Evolutionary conservation across 2,113 vertebrate genomes (phyloP), one percentile per base, ranked within the genome.

Genomic region (Megalops atlanticus): DNA sequence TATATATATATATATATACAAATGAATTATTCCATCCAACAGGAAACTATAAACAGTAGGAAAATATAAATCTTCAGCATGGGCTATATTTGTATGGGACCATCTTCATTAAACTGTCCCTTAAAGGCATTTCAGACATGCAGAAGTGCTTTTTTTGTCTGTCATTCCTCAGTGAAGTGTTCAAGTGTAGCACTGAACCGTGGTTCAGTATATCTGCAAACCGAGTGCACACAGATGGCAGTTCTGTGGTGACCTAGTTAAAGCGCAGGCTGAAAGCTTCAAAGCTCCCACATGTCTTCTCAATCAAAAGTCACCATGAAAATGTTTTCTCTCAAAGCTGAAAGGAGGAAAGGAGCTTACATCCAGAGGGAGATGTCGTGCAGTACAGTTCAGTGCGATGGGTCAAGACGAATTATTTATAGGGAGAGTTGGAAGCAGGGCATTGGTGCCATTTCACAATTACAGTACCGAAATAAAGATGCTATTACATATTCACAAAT

Each of bases 81-180:
- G n/a, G n/a, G n/a, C n/a, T n/a, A n/a, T n/a, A n/a, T n/a, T n/a
- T n/a, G n/a, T n/a, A n/a, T n/a, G n/a, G n/a, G n/a, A n/a, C n/a
- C n/a, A n/a, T n/a, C 33, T 18, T 16, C 6, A 38, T 2, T 71
- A 14, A 71, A 71, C 69, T 38, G 14, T 71, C 33, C 36, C 36
- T 38, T 71, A 33, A 64, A 64, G 75, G 79, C n/a, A n/a, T 14
- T 41, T 79, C 84, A 87, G 81, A 38, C 84, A 75, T 31, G 82
- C 80, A 18, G 31, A 24, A 41, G 83, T 83, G 0, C 12, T 38
- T 75, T 41, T 54, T 58, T 58, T 76, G 40, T 41, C 21, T 41
- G 10, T 27, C 8, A 12, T 31, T 40, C 18, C 73, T 43, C 8
- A 31, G 8, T 74, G 73, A n/a, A 45, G 35, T 10, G 5, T 64